These are phyloP conservation scores for Anagrus nilaparvatae DNA, from an alignment of 1,140 invertebrate genomes.

Conservation along the genomic window DNA sequence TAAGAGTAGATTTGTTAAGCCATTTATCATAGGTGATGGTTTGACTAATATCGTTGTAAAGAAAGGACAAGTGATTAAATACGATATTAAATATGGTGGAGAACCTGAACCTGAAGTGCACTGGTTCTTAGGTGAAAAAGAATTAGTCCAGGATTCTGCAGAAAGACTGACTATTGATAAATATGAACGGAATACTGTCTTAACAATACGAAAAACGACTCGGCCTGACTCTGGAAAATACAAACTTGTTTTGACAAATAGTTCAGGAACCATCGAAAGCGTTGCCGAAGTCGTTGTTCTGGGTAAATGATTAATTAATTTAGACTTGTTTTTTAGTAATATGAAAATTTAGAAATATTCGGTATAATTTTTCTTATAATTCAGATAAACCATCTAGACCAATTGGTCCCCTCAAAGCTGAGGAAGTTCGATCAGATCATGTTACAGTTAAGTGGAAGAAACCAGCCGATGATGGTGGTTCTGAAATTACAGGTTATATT, in stretches of 20 bases:
- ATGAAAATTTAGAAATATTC: background rate
- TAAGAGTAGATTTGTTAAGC: conserved; percentile 91
- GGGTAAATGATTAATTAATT: conserved; percentile 41
- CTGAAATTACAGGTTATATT: conserved; percentile 88
- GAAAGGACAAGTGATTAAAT: conserved; percentile 86
- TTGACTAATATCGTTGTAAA: conserved; percentile 82
- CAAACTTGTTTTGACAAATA: conserved; percentile 72
- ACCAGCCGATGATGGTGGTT: conserved; percentile 89
- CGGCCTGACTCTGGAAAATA: conserved; percentile 87
- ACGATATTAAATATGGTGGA: conserved; percentile 89
- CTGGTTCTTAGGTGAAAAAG: conserved; percentile 68
- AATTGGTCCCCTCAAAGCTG: conserved; percentile 72
- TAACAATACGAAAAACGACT: conserved; percentile 78
- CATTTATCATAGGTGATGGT: conserved; percentile 80
- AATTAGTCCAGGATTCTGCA: conserved; percentile 56
- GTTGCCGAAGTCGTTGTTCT: conserved; percentile 80
- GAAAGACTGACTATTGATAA: conserved; percentile 76
- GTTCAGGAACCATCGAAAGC: conserved; percentile 73
- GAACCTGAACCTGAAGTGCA: conserved; percentile 87
- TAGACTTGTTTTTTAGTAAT: background rate
- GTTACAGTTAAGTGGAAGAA: conserved; percentile 92
- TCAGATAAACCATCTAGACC: conserved; percentile 77
- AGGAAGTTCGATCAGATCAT: conserved; percentile 81
- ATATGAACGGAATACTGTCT: conserved; percentile 81
- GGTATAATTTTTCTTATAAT: conserved; percentile 6